Percentiles rank a stretch among this genome's conserved stretches.
Evolutionary conservation across 2,797 vertebrate genomes (phyloP).

Genomic region (Falco naumanni): DNA sequence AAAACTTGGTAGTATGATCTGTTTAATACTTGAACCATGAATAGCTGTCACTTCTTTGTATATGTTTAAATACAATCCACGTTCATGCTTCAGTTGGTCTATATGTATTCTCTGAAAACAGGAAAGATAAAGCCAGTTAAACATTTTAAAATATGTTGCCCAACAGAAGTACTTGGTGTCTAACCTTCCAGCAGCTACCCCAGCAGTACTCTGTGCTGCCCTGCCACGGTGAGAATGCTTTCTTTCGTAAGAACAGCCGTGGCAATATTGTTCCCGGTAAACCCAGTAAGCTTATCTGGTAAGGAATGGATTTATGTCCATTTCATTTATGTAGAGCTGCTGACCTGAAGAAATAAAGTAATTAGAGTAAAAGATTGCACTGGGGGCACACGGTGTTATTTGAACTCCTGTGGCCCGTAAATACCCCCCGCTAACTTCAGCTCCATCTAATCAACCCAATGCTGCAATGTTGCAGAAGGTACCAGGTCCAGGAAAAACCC

Average conservation of each 20-base stretch:
- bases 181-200: not conserved
- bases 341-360: not conserved
- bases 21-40: constrained; percentile 83
- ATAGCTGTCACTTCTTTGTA: constrained; percentile 82
- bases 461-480: not conserved
- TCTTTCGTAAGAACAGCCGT: not conserved
- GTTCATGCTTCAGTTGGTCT: constrained; percentile 84
- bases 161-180: not conserved
- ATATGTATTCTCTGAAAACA: constrained; percentile 79
- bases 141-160: not conserved
- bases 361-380: not conserved
- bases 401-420: not conserved
- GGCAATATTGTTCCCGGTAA: not conserved
- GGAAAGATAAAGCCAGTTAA: constrained; percentile 59
- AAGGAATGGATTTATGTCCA: not conserved
- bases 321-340: not conserved
- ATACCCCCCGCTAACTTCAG: not conserved
- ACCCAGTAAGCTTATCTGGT: not conserved
- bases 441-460: not conserved
- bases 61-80: constrained; percentile 85
- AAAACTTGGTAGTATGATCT: constrained; percentile 81
- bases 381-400: not conserved
- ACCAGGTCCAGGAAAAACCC: not conserved
- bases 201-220: not conserved
- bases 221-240: not conserved